Evolutionary conservation across 1,140 invertebrate genomes (phyloP).

Genomic region (Drosophila virilis): DNA sequence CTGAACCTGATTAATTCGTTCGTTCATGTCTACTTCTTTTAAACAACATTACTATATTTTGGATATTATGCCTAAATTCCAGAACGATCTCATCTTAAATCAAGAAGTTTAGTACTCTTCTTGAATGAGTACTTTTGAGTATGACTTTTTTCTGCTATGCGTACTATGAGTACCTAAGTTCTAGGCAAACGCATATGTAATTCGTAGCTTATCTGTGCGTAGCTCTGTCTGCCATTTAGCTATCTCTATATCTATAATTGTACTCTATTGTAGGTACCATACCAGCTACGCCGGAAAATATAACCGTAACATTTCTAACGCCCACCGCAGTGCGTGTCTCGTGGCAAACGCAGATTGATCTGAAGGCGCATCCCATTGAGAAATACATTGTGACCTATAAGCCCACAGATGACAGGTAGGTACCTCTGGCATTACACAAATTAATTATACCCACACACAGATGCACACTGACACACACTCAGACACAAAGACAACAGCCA

Average conservation of each 20-base stretch:
- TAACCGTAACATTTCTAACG: conserved; percentile 93
- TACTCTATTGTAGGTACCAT: conserved; percentile 88
- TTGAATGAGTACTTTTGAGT: too few relatives aligned
- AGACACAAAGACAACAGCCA: too few relatives aligned
- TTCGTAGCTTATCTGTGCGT: neutral
- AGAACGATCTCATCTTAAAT: too few relatives aligned
- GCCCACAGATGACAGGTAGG: conserved; percentile 84
- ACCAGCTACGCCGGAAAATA: conserved; percentile 91
- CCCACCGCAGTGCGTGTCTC: conserved; percentile 92
- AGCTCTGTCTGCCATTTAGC: neutral
- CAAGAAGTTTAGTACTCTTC: too few relatives aligned
- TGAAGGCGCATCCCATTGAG: conserved; percentile 87
- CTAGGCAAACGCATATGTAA: too few relatives aligned
- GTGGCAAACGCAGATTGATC: conserved; percentile 91
- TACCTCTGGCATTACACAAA: conserved; percentile 63
- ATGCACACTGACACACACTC: neutral
- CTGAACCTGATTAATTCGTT: too few relatives aligned
- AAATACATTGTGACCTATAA: conserved; percentile 93
- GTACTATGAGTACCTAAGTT: too few relatives aligned
- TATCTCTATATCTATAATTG: neutral
- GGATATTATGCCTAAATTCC: too few relatives aligned
- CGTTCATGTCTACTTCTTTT: too few relatives aligned
- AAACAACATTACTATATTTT: too few relatives aligned
- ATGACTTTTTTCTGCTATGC: too few relatives aligned
- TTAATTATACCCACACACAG: conserved; percentile 31